Conservation (phyloP, 2,797 vertebrate genomes). For the Spheniscus humboldti region DNA sequence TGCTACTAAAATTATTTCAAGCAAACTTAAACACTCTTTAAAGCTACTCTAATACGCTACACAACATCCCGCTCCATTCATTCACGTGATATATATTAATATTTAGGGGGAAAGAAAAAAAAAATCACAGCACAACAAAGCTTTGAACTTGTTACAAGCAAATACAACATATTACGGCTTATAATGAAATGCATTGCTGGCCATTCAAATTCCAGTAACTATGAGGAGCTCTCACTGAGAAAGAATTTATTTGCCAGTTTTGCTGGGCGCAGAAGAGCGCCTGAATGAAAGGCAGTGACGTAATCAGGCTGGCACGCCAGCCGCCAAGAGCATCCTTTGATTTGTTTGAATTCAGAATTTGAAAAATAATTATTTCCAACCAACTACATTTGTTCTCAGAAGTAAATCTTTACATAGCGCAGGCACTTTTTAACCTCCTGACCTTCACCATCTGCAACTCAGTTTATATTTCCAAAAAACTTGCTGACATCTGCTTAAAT, state of each 20-base stretch:
- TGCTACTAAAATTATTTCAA: neutral
- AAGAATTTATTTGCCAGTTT: neutral
- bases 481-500: constrained; percentile 7
- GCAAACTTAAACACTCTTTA: neutral
- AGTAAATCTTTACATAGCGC: neutral
- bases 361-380: neutral
- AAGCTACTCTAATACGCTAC: neutral
- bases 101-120: neutral
- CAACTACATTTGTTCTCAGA: neutral
- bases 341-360: neutral
- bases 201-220: neutral
- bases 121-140: neutral
- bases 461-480: constrained; percentile 11
- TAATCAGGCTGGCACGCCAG: neutral
- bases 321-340: neutral
- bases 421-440: neutral
- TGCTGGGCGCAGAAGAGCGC: neutral
- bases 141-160: neutral
- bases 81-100: neutral
- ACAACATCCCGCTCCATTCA: neutral
- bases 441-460: constrained; percentile 4
- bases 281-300: neutral
- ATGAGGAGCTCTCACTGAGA: neutral
- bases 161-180: neutral
- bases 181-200: neutral